Percentiles rank a stretch among this genome's conserved stretches.
Evolutionary conservation across 1,140 invertebrate genomes (phyloP).

Genomic region (Eciton burchellii): DNA sequence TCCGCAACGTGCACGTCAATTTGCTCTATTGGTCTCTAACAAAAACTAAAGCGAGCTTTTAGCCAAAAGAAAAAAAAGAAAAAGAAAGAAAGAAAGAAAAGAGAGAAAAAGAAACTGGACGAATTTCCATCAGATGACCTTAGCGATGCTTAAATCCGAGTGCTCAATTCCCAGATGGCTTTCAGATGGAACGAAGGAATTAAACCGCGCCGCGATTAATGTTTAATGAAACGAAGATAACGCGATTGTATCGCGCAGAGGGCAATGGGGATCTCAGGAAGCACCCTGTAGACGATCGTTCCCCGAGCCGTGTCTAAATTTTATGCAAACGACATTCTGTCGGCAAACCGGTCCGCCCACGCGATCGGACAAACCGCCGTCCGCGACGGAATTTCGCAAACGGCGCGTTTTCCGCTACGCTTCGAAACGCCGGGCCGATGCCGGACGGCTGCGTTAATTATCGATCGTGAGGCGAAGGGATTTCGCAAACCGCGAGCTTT

Average conservation of each 20-base stretch:
- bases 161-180: too few species aligned
- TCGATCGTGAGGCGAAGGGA: background rate
- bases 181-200: too few species aligned
- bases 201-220: too few species aligned
- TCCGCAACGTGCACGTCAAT: too few species aligned
- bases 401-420: background rate
- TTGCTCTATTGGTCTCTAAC: too few species aligned
- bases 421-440: background rate
- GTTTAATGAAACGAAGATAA: too few species aligned
- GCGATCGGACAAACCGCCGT: background rate
- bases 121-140: too few species aligned
- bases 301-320: background rate
- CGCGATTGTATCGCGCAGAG: background rate
- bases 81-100: too few species aligned
- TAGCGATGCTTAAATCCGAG: too few species aligned
- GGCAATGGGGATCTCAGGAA: background rate
- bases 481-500: background rate
- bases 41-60: too few species aligned
- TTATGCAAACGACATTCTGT: slow-evolving; percentile 1
- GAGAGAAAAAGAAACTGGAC: too few species aligned
- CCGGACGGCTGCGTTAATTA: slow-evolving; percentile 8
- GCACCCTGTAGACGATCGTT: background rate
- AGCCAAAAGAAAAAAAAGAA: too few species aligned
- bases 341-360: background rate
- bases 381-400: background rate